These are phyloP conservation scores for Rhinoraja longicauda DNA, from an alignment of 2,797 vertebrate genomes.

Conservation along the genomic window DNA sequence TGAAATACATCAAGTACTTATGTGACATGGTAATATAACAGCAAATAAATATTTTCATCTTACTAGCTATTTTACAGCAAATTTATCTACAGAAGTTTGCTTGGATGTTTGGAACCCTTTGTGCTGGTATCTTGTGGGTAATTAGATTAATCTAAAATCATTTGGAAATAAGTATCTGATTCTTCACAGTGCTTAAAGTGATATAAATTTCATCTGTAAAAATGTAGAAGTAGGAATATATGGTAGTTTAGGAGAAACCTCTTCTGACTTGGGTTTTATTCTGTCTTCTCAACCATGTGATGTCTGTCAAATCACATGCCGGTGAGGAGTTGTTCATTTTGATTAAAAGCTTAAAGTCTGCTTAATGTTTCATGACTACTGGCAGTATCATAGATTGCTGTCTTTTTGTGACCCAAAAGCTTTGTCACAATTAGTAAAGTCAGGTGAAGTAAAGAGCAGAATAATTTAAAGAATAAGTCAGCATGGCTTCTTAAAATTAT, in stretches of 20 bases:
- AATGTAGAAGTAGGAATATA: not conserved
- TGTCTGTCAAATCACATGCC: conserved; percentile 38
- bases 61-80: not conserved
- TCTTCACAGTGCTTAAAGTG: not conserved
- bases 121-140: not conserved
- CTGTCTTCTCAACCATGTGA: conserved; percentile 30
- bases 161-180: not conserved
- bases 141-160: conserved; percentile 13
- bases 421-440: conserved; percentile 2
- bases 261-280: conserved; percentile 9
- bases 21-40: not conserved
- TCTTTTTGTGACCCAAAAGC: conserved; percentile 43
- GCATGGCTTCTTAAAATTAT: not conserved
- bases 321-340: conserved; percentile 16
- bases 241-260: not conserved
- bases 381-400: conserved; percentile 43
- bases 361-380: conserved; percentile 44
- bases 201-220: conserved; percentile 7
- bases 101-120: conserved; percentile 5
- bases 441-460: conserved; percentile 6
- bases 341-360: conserved; percentile 39
- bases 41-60: not conserved
- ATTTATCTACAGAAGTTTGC: not conserved
- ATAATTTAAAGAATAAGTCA: conserved; percentile 11
- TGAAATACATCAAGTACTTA: not conserved